Percentiles rank a stretch among this genome's conserved stretches.
Conservation (phyloP, 2,888 invertebrate species). For the Cataglyphis rosenhaueri region DNA sequence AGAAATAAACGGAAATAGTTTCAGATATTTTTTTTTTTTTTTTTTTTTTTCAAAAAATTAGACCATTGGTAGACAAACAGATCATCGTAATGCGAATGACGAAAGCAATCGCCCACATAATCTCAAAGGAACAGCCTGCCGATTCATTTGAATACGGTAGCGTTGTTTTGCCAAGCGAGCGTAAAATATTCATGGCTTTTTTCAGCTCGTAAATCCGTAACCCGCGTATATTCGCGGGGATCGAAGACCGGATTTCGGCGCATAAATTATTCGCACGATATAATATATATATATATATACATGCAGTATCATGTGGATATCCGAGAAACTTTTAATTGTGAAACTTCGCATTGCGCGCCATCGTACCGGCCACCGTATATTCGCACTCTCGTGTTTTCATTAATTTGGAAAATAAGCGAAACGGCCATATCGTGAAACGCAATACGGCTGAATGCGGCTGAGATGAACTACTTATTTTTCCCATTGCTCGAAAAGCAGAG, state of each 20-base stretch:
- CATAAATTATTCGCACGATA: conserved; percentile 46
- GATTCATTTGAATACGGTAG: conserved; percentile 27
- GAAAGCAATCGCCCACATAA: conserved; percentile 13
- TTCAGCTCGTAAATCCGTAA: conserved; percentile 51
- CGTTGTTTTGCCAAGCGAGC: conserved; percentile 16
- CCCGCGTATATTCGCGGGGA: conserved; percentile 35
- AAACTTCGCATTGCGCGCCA: conserved; percentile 33
- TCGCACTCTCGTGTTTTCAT: not conserved
- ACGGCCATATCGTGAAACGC: conserved; percentile 8
- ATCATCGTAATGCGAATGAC: not conserved
- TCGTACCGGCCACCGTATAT: not conserved
- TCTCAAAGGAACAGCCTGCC: not conserved
- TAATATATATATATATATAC: not conserved
- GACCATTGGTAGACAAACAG: not conserved
- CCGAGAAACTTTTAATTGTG: conserved; percentile 46
- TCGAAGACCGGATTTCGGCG: conserved; percentile 41
- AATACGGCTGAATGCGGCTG: not conserved
- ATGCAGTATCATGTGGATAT: not conserved
- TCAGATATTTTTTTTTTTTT: too few species aligned
- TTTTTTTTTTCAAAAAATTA: not conserved
- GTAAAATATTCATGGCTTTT: conserved; percentile 61
- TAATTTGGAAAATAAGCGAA: conserved; percentile 36
- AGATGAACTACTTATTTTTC: not conserved
- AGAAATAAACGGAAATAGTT: not conserved
- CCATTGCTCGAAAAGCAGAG: not conserved